Evolutionary conservation across 1,140 invertebrate species (phyloP).

Genomic region (Ectropis grisescens): DNA sequence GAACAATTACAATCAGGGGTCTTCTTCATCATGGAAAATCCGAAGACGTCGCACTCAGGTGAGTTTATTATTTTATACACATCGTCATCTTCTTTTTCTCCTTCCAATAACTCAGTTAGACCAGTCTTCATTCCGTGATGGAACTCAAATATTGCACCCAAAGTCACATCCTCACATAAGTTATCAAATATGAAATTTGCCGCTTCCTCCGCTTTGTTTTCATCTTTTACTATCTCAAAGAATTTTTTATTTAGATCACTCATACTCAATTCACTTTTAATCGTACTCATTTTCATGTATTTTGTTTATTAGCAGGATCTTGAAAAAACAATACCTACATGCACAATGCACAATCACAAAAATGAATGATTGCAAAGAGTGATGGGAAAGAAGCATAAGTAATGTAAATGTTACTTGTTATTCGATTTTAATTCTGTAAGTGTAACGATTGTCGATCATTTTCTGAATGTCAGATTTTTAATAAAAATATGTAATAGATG

Average conservation of each 20-base stretch:
- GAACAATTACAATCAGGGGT: constrained; percentile 82
- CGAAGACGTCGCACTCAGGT: constrained; percentile 87
- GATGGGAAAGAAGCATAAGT: not conserved
- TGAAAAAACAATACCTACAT: not conserved
- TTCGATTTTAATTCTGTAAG: too few relatives aligned
- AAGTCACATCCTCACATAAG: constrained; percentile 80
- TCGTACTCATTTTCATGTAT: constrained; percentile 43
- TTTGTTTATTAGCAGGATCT: too few relatives aligned
- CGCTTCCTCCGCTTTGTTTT: constrained; percentile 49
- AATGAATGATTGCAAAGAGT: too few relatives aligned
- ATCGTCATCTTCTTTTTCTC: constrained; percentile 76
- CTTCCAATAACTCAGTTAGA: constrained; percentile 77
- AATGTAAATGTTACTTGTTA: too few relatives aligned
- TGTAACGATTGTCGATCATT: too few relatives aligned
- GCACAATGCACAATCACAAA: too few relatives aligned
- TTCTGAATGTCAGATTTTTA: too few relatives aligned
- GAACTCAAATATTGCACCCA: constrained; percentile 86
- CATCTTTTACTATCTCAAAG: constrained; percentile 60
- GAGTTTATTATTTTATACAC: constrained; percentile 79
- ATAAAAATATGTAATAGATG: too few relatives aligned
- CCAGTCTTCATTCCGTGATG: constrained; percentile 84
- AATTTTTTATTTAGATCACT: constrained; percentile 55
- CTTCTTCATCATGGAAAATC: constrained; percentile 85
- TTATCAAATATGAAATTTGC: constrained; percentile 79
- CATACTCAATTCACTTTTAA: constrained; percentile 57